A percentile compares a stretch with the other conserved stretches of the same genome.
Evolutionary conservation across 1,140 invertebrate genomes (phyloP).

Genomic region (Hylaeus anthracinus): DNA sequence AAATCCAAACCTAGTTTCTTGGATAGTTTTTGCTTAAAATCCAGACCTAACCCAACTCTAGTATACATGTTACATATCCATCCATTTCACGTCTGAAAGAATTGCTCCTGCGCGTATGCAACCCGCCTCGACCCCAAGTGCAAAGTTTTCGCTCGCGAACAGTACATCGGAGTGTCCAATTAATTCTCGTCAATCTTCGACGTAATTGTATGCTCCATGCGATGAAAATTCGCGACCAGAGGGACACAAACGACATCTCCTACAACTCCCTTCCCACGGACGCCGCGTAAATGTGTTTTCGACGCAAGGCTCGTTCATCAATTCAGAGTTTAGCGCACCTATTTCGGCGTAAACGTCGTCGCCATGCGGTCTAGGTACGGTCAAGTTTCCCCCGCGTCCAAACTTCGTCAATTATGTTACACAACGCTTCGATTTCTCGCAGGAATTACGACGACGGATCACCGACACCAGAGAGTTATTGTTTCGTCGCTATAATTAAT

Average conservation of each 20-base stretch:
- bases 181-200: too few relatives aligned
- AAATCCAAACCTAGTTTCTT: too few relatives aligned
- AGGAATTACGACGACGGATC: conserved; percentile 49
- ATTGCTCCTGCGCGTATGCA: too few relatives aligned
- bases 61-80: too few relatives aligned
- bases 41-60: too few relatives aligned
- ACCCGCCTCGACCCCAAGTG: too few relatives aligned
- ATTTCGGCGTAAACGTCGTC: conserved; percentile 1
- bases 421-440: conserved; percentile 7
- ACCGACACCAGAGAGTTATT: conserved; percentile 54
- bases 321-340: neutral
- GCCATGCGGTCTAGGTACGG: neutral
- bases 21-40: too few relatives aligned
- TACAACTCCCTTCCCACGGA: neutral
- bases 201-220: too few relatives aligned
- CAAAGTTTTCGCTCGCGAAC: too few relatives aligned
- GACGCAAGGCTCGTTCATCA: conserved; percentile 6
- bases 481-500: conserved; percentile 52
- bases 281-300: neutral
- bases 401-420: conserved; percentile 14
- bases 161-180: too few relatives aligned
- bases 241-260: neutral
- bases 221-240: too few relatives aligned
- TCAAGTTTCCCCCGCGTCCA: neutral
- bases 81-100: too few relatives aligned